Evolutionary conservation across 2,888 invertebrate species (phyloP), one percentile per base, ranked within the genome.

Genomic region (Zaprionus obscuricornis): DNA sequence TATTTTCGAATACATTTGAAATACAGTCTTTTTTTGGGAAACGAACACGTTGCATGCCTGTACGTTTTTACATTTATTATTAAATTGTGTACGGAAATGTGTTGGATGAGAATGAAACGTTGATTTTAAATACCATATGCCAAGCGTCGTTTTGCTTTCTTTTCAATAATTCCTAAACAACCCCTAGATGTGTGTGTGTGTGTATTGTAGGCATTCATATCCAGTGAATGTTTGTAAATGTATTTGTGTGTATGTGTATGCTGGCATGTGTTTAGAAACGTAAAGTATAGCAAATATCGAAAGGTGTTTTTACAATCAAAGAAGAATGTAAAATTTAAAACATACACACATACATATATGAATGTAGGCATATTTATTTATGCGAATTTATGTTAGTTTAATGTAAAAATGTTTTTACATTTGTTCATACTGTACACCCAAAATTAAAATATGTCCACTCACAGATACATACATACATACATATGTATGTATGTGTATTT

Each of bases 1-100:
- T 82, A 76, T 76, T 76, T 70, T 76, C 74, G 74, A 76, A 76
- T 57, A 66, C 52, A 68, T 68, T 68, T 69, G 47, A 54, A 71
- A 39, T 22, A 6, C 22, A 4, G 7, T 33, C 29, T 17, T 20
- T 47, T 37, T 49, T 18, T 46, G 4, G 4, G 22, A n/a, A n/a
- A n/a, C n/a, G n/a, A n/a, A 47, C 45, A 31, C 42, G 26, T 39
- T 59, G 59, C 33, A 57, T 29, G 58, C 49, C 65, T 69, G 64
- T 63, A 49, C 60, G 67, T 57, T n/a, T n/a, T 63, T 56, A 54
- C 73, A 36, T 75, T 59, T 67, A 51, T 54, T 39, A 54, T 51
- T 50, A 50, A 45, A 66, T n/a, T 56, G 42, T 49, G 51, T 54
- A 63, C 63, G 55, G 50, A 76, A 49, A 66, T 64, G n/a, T 58